Evolutionary conservation across 2,797 vertebrate species (phyloP).

Genomic region (Anas capensis): DNA sequence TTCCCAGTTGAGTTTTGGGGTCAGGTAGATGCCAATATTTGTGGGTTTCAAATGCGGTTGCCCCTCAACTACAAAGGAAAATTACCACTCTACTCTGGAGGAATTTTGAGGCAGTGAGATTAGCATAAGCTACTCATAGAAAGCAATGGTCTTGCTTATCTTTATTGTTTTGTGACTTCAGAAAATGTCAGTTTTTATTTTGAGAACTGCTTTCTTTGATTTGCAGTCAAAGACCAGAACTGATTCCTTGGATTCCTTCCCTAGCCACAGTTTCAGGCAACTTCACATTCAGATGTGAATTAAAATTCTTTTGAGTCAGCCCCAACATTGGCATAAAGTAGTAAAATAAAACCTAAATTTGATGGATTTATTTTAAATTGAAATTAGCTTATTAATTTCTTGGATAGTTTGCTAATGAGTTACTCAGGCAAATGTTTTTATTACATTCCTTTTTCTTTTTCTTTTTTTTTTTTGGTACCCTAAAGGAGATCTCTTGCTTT

Average conservation of each 20-base stretch:
- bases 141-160: not conserved
- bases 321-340: not conserved
- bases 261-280: not conserved
- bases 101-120: not conserved
- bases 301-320: conserved; percentile 16
- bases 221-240: conserved; percentile 4
- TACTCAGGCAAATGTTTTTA: not conserved
- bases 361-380: not conserved
- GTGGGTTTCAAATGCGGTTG: not conserved
- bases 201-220: conserved; percentile 24
- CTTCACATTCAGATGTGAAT: not conserved
- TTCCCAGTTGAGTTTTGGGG: not conserved
- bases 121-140: not conserved
- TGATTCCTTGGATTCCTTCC: conserved; percentile 28
- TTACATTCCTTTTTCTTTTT: not conserved
- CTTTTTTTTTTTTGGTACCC: not conserved
- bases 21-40: not conserved
- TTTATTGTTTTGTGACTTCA: conserved; percentile 3
- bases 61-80: not conserved
- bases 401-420: not conserved
- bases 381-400: conserved; percentile 25
- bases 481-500: not conserved
- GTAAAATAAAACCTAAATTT: conserved; percentile 21
- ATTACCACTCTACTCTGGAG: accelerated
- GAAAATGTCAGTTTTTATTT: conserved; percentile 11